Evolutionary conservation across 2,797 vertebrate genomes (phyloP).

Genomic region (Artibeus jamaicensis): DNA sequence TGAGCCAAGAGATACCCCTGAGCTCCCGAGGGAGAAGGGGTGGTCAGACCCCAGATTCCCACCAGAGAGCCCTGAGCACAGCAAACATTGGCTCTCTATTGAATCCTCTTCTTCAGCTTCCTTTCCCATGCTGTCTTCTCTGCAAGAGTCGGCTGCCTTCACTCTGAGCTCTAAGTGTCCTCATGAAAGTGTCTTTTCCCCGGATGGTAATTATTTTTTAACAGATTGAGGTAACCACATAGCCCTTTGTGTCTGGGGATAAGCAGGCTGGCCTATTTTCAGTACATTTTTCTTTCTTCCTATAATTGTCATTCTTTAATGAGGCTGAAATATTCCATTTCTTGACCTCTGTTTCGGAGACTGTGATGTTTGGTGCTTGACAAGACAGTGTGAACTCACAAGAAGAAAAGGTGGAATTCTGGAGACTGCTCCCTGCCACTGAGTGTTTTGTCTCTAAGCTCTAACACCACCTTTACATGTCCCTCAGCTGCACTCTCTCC

Average conservation of each 20-base stretch:
- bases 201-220: conserved; percentile 55
- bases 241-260: conserved; percentile 41
- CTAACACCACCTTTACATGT: not conserved
- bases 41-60: not conserved
- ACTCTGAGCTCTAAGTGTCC: not conserved
- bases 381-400: not conserved
- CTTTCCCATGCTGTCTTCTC: not conserved
- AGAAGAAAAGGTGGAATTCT: not conserved
- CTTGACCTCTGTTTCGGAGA: conserved; percentile 30
- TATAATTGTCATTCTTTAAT: conserved; percentile 51
- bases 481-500: not conserved
- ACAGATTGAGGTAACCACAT: conserved; percentile 3
- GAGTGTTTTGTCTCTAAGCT: not conserved
- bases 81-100: not conserved
- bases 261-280: conserved; percentile 24
- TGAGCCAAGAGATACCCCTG: not conserved
- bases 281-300: not conserved
- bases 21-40: not conserved
- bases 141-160: not conserved
- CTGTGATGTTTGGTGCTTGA: not conserved
- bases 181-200: not conserved
- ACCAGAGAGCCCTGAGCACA: not conserved
- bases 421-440: not conserved
- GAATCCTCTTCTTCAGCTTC: not conserved
- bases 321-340: conserved; percentile 36